These are phyloP conservation scores for Gerris buenoi DNA, from an alignment of 1,140 invertebrate genomes.

Conservation along the genomic window DNA sequence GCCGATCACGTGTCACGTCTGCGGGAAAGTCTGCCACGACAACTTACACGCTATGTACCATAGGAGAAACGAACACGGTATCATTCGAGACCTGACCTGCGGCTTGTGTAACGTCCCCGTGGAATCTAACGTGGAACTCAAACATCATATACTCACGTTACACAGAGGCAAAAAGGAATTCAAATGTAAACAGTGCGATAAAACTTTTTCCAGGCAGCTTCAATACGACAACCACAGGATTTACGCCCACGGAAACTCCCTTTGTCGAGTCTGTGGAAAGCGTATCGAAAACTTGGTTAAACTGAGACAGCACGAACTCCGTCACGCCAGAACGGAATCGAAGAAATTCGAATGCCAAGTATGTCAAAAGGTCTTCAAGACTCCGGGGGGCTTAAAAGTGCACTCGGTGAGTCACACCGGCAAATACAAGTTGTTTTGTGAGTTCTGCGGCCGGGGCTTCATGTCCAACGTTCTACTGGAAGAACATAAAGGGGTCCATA, in stretches of 20 bases:
- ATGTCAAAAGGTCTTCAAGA: conserved; percentile 20
- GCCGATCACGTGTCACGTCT: background rate
- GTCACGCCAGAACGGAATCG: background rate
- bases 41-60: background rate
- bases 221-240: conserved; percentile 1
- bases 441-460: conserved; percentile 21
- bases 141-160: background rate
- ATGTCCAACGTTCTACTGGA: conserved; percentile 17
- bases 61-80: background rate
- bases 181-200: background rate
- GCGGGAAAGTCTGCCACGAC: background rate
- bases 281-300: background rate
- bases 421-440: conserved; percentile 20
- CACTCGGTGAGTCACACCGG: conserved; percentile 19
- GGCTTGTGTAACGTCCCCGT: background rate
- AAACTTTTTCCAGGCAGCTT: background rate
- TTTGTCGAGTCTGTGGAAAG: background rate
- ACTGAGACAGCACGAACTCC: background rate
- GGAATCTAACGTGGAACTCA: background rate
- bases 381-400: conserved; percentile 15
- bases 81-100: background rate
- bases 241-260: background rate
- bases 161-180: background rate
- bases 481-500: conserved; percentile 19
- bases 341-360: conserved; percentile 15